Evolutionary conservation across 2,797 vertebrate species (phyloP).

Genomic region (Picus viridis): DNA sequence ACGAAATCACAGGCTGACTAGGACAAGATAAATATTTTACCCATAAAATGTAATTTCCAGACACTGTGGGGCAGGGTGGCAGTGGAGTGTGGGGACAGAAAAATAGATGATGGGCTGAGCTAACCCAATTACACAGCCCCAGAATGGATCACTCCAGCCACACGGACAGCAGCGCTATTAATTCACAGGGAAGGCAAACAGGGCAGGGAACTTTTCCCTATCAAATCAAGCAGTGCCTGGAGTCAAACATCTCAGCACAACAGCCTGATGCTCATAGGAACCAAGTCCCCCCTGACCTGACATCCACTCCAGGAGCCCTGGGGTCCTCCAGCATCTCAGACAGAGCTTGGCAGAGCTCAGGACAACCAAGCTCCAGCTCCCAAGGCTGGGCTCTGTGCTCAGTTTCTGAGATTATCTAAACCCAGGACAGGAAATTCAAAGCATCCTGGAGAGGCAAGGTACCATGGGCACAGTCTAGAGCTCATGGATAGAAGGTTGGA

Average conservation of each 20-base stretch:
- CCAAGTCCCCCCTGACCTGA: not conserved
- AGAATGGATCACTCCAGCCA: slow-evolving; percentile 24
- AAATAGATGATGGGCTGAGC: slow-evolving; percentile 47
- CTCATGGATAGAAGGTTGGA: too few relatives aligned
- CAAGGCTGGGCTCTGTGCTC: not conserved
- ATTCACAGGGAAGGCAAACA: slow-evolving; percentile 43
- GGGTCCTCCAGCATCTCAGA: not conserved
- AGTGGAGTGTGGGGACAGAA: slow-evolving; percentile 9
- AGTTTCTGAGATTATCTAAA: not conserved
- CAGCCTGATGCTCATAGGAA: not conserved
- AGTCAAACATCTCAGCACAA: not conserved
- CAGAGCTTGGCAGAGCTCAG: not conserved
- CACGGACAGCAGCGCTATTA: slow-evolving; percentile 3
- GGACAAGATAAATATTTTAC: slow-evolving; percentile 58
- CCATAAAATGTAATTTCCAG: slow-evolving; percentile 41
- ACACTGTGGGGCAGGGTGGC: not conserved
- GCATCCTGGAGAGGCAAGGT: accelerated
- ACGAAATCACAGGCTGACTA: not conserved
- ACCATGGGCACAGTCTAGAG: not conserved
- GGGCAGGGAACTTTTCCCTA: slow-evolving; percentile 4
- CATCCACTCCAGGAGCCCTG: accelerated
- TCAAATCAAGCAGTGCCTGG: not conserved
- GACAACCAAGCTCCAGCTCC: not conserved
- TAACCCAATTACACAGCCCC: slow-evolving; percentile 22
- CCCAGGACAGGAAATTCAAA: not conserved